Conservation (phyloP, 2,888 invertebrate genomes). For the Caenorhabditis afra region DNA sequence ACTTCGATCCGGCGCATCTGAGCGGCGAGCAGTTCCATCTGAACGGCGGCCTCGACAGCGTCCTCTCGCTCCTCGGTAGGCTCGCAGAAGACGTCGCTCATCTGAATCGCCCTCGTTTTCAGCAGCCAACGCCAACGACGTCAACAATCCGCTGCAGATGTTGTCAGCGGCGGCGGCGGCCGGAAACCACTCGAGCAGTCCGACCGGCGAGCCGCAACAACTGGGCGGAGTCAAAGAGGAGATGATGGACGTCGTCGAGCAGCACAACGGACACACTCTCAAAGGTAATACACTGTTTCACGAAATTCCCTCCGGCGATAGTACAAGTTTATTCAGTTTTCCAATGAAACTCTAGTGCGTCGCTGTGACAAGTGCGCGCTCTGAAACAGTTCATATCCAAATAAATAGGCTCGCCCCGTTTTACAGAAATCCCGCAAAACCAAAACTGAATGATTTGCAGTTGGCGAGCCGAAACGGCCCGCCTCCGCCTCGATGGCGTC, state of each 20-base stretch:
- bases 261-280: conserved; percentile 40
- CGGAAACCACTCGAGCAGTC: conserved; percentile 8
- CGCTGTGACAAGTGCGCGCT: too few relatives aligned
- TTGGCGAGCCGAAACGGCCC: conserved; percentile 34
- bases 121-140: conserved; percentile 31
- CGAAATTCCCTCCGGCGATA: background rate
- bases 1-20: conserved; percentile 56
- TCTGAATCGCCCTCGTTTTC: background rate
- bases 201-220: conserved; percentile 11
- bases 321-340: too few relatives aligned
- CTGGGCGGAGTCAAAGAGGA: conserved; percentile 37
- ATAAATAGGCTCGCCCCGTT: background rate
- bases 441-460: conserved; percentile 38
- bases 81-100: background rate
- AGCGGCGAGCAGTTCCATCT: conserved; percentile 42
- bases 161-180: conserved; percentile 70
- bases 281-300: too few relatives aligned
- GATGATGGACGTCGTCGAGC: conserved; percentile 36
- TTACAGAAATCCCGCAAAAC: conserved; percentile 52
- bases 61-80: conserved; percentile 64
- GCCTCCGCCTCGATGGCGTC: conserved; percentile 31
- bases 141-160: conserved; percentile 62
- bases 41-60: conserved; percentile 62
- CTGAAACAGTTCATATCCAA: too few relatives aligned
- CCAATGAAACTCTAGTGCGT: too few relatives aligned